These are phyloP conservation scores for Pseudotriccus pelzelni DNA, from an alignment of 2,797 vertebrate genomes.

Conservation along the genomic window DNA sequence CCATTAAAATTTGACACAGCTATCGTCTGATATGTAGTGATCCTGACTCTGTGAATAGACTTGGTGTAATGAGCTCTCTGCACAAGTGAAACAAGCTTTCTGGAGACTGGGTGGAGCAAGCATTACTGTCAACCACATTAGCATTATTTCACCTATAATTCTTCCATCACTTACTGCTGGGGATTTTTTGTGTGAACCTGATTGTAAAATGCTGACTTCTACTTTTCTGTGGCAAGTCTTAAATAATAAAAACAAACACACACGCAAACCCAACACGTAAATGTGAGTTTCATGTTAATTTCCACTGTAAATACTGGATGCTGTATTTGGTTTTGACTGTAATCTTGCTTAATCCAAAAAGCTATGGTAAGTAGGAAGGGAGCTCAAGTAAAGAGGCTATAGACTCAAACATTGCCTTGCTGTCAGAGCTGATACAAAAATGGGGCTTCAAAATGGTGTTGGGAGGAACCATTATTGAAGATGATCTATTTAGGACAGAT, in stretches of 20 bases:
- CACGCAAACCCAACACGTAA: not conserved
- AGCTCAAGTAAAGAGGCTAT: not conserved
- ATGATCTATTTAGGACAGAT: conserved; percentile 20
- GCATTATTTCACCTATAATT: not conserved
- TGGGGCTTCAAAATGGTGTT: not conserved
- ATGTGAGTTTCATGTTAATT: not conserved
- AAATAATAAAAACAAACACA: not conserved
- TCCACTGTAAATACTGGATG: not conserved
- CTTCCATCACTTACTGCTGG: too few species aligned
- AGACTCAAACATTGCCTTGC: not conserved
- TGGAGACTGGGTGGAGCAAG: not conserved
- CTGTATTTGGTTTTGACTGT: not conserved
- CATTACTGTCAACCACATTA: not conserved
- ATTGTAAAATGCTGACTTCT: not conserved
- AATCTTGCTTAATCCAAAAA: not conserved
- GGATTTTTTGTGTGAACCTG: not conserved
- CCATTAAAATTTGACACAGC: not conserved
- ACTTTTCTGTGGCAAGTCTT: not conserved
- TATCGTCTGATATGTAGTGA: not conserved
- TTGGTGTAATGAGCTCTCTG: not conserved
- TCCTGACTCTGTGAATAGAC: not conserved
- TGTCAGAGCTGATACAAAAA: not conserved
- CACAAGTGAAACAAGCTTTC: not conserved
- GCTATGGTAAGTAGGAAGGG: not conserved
- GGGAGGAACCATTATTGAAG: not conserved